These are phyloP conservation scores for Isaurus tuberculatus DNA, from an alignment of 92 coral and sea anemone genomes.

Conservation along the genomic window DNA sequence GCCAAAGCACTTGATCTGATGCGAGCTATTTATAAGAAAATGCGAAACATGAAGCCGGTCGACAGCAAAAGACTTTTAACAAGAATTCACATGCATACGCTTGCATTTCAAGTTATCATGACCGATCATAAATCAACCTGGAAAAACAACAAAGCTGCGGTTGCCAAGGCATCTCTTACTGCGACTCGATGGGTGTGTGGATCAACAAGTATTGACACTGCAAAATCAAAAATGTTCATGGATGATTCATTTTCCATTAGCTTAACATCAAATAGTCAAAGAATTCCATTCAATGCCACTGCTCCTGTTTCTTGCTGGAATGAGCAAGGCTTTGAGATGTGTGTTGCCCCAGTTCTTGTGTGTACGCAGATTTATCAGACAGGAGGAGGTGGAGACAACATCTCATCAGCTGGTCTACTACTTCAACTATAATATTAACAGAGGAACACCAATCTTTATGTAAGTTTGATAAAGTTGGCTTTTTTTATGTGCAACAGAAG, in stretches of 20 bases:
- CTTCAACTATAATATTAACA: slow-evolving; percentile 59
- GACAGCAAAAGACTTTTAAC: slow-evolving; percentile 69
- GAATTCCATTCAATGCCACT: slow-evolving; percentile 77
- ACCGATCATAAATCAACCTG: slow-evolving; percentile 69
- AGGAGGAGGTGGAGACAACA: slow-evolving; percentile 96
- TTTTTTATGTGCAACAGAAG: too few relatives aligned
- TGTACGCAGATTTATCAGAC: slow-evolving; percentile 90
- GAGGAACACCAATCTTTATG: too few relatives aligned
- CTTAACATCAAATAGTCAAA: slow-evolving; percentile 70
- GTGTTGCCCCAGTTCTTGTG: slow-evolving; percentile 93
- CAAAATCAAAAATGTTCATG: slow-evolving; percentile 85
- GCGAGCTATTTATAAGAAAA: slow-evolving; percentile 79
- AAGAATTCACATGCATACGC: slow-evolving; percentile 87
- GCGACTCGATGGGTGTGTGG: slow-evolving; percentile 94
- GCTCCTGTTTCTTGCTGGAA: slow-evolving; percentile 92
- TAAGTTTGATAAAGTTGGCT: too few relatives aligned
- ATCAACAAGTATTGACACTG: slow-evolving; percentile 74
- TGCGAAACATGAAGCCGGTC: slow-evolving; percentile 49
- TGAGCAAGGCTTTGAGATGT: slow-evolving; percentile 80
- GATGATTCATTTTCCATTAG: slow-evolving; percentile 92
- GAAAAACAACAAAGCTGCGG: slow-evolving; percentile 79
- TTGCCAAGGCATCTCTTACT: slow-evolving; percentile 88
- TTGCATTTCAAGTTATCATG: slow-evolving; percentile 90
- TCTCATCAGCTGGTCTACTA: slow-evolving; percentile 87
- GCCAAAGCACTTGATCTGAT: slow-evolving; percentile 84